Percentiles rank a stretch among this genome's conserved stretches.
phyloP scores from a whole-genome alignment of 2,797 vertebrate species.

The Kryptolebias ocellatus region DNA sequence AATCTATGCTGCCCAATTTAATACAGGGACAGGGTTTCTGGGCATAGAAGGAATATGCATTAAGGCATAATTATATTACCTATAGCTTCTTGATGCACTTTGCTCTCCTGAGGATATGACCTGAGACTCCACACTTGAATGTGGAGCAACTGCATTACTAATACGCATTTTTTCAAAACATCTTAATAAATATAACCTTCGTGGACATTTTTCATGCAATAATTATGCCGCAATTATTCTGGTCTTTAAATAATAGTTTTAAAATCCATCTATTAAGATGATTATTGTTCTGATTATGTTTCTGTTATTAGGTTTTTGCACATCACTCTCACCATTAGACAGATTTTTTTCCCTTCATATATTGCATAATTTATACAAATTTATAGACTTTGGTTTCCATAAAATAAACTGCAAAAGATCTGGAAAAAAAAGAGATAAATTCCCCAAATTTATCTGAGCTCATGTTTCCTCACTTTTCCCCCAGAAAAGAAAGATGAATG shows the following conservation, averaged over 20 bases:
- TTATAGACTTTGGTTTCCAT: no score
- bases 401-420: no score
- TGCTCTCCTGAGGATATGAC: conserved; percentile 31
- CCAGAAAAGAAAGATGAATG: background rate
- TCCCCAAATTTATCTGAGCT: background rate
- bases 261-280: no score
- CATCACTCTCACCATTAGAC: background rate
- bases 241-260: no score
- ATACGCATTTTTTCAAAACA: background rate
- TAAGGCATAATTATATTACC: conserved; percentile 70
- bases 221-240: background rate
- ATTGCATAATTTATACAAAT: no score
- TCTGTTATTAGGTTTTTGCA: background rate
- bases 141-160: background rate
- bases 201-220: background rate
- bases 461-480: background rate
- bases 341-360: background rate
- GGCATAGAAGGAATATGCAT: conserved; percentile 60
- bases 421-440: no score
- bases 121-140: conserved; percentile 8
- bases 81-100: conserved; percentile 38
- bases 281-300: no score
- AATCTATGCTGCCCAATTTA: conserved; percentile 72
- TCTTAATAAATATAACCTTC: background rate
- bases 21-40: conserved; percentile 56